A percentile compares a stretch with the other conserved stretches of the same genome.
phyloP scores from a whole-genome alignment of 1,140 invertebrate genomes.

The Neomicropteryx cornuta region DNA sequence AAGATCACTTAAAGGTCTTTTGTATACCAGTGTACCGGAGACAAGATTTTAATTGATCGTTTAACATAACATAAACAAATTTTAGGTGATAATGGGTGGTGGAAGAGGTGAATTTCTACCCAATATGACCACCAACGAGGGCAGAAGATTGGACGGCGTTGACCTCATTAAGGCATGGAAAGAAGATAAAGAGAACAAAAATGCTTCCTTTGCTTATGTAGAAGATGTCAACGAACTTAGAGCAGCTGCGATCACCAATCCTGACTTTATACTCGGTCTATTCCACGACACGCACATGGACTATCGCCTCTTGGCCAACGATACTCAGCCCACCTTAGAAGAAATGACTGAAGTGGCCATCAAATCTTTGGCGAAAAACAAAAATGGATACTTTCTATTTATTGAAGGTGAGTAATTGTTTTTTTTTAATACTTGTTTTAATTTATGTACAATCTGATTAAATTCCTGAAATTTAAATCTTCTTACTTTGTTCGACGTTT shows the following conservation, averaged over 20 bases:
- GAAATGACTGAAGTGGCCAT: constrained; percentile 83
- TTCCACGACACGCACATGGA: constrained; percentile 42
- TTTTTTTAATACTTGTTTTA: no score
- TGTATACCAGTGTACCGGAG: neutral
- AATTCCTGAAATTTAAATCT: no score
- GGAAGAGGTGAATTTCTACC: constrained; percentile 61
- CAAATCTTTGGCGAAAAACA: constrained; percentile 64
- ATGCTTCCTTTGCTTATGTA: constrained; percentile 26
- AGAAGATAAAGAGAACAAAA: constrained; percentile 23
- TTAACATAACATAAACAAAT: constrained; percentile 11
- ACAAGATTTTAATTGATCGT: neutral
- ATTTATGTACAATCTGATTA: no score
- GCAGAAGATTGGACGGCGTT: constrained; percentile 29
- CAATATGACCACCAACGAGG: constrained; percentile 41
- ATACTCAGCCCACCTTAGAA: constrained; percentile 58
- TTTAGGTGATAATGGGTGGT: constrained; percentile 60
- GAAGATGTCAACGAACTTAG: constrained; percentile 26
- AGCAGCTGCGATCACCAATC: no score
- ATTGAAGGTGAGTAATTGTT: constrained; percentile 82
- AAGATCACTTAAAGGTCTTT: no score
- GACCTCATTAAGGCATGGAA: constrained; percentile 43
- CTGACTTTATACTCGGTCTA: constrained; percentile 49
- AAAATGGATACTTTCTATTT: constrained; percentile 78
- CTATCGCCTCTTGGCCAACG: constrained; percentile 39
- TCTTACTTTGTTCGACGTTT: no score